These are phyloP conservation scores for Meta bourneti DNA, from an alignment of 2,888 invertebrate species.

Conservation along the genomic window DNA sequence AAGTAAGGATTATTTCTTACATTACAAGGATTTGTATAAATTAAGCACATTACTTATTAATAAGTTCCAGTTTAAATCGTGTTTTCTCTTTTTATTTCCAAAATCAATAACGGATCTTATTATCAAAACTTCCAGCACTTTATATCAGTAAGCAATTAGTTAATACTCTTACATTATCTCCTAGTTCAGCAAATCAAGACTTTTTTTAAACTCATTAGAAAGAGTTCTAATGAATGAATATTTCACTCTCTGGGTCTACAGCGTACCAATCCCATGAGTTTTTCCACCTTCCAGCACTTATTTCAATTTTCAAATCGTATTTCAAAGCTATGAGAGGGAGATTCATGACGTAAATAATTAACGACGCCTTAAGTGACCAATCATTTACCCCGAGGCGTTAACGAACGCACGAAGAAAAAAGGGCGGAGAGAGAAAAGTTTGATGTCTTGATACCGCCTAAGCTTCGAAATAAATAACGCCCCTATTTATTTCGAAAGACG, in stretches of 20 bases:
- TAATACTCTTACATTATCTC: background rate
- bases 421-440: constrained; percentile 25
- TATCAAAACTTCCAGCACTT: background rate
- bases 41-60: background rate
- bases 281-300: constrained; percentile 5
- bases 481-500: constrained; percentile 66
- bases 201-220: background rate
- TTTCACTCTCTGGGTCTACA: background rate
- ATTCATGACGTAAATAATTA: constrained; percentile 55
- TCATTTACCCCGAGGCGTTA: constrained; percentile 35
- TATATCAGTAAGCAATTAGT: background rate
- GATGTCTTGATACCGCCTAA: constrained; percentile 74
- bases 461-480: constrained; percentile 70
- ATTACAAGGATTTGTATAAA: background rate
- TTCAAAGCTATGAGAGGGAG: constrained; percentile 28
- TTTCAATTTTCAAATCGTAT: constrained; percentile 58
- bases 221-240: background rate
- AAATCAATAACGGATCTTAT: background rate
- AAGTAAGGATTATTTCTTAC: background rate
- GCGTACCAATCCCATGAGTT: background rate
- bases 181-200: background rate
- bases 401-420: background rate
- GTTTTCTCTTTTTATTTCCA: background rate
- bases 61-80: background rate
- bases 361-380: constrained; percentile 70